Evolutionary conservation across 2,113 vertebrate species (phyloP).

Genomic region (Clinocottus analis): DNA sequence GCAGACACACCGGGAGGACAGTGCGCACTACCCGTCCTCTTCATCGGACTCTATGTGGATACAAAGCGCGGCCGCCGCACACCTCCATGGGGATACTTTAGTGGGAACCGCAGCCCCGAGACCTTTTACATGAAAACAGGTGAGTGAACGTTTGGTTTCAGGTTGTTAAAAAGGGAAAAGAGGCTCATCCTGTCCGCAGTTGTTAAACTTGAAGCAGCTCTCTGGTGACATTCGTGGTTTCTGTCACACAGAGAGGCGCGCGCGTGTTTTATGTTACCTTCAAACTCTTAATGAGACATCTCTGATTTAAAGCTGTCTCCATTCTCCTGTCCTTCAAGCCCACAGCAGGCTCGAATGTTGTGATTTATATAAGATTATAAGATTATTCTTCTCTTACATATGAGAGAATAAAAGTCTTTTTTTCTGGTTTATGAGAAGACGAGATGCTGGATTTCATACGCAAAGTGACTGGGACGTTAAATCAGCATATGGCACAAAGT

Average conservation of each 20-base stretch:
- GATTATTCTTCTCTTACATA: background rate
- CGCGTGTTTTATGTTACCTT: background rate
- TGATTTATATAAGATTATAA: background rate
- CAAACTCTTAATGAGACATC: conserved; percentile 1
- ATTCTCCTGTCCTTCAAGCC: background rate
- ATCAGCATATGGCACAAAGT: conserved; percentile 60
- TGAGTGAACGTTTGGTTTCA: conserved; percentile 32
- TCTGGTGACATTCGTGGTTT: conserved; percentile 2
- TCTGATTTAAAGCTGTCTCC: background rate
- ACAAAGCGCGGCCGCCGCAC: conserved; percentile 48
- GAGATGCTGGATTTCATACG: background rate
- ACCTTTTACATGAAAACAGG: conserved; percentile 69
- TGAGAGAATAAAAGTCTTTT: background rate
- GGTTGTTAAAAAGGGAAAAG: background rate
- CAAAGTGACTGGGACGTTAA: conserved; percentile 44
- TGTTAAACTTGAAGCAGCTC: conserved; percentile 59
- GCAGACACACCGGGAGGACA: conserved; percentile 75
- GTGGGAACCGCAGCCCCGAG: conserved; percentile 46
- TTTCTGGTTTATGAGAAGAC: background rate
- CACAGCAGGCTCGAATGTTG: background rate
- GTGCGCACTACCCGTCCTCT: conserved; percentile 61
- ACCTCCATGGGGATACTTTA: conserved; percentile 73
- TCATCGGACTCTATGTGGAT: conserved; percentile 77
- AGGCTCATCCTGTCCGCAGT: conserved; percentile 42
- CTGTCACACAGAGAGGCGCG: background rate